Evolutionary conservation across 2,113 vertebrate species (phyloP), one percentile per base, ranked within the genome.

Genomic region (Mormyrus iriodes): DNA sequence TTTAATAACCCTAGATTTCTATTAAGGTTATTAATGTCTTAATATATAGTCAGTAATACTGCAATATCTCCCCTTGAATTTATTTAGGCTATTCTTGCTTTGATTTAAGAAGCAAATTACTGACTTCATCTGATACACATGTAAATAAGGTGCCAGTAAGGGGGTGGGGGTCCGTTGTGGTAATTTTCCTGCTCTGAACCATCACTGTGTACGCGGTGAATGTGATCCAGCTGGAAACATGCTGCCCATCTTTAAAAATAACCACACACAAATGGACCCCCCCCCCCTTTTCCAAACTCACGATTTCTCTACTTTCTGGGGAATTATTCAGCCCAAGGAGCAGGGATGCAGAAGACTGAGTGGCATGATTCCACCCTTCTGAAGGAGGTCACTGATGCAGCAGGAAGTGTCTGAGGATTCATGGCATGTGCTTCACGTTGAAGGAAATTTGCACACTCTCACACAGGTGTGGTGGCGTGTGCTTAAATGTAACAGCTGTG

Each of bases 1-100:
- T 88, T 91, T 92, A 92, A 93, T 91, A 92, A 90, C 90, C 89
- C 87, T 76, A 85, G 69, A 35, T 89, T 90, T 91, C 85, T 92
- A 83, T 90, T 91, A 91, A 90, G 53, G 39, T 92, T 91, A 91
- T 91, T 92, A 90, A 93, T 90, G 85, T 89, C 88, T 91, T 88
- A 92, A 92, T 91, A 90, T 92, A 90, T 86, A 83, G 88, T 65
- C 61, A 86, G 86, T 89, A 92, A 91, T 90, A 51, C 73, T 87
- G 85, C 48, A 55, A 86, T 90, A 90, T 88, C 89, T 90, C 88
- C 88, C 39, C 51, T 90, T 87, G 92, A 87, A 90, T 90, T 92
- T 84, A 90, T 90, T 58, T 85, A 46, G 82, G 69, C 82, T 53
- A 91, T 89, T 89, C 89, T 90, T 86, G 86, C 86, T 79, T 61